These are phyloP conservation scores for Chrysodeixis includens DNA, from an alignment of 2,888 invertebrate genomes.

Conservation along the genomic window DNA sequence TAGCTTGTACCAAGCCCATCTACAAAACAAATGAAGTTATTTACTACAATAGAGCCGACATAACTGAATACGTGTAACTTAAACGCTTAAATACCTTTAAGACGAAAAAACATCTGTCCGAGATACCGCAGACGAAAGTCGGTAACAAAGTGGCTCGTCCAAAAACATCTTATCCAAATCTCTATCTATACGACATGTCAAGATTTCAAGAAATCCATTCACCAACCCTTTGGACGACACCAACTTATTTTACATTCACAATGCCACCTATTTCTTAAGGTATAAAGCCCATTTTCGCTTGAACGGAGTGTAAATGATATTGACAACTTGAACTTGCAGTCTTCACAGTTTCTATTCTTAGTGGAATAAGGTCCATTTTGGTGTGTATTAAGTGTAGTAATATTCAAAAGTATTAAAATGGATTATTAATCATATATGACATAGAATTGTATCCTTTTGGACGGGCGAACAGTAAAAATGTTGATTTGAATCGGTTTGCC, in stretches of 20 bases:
- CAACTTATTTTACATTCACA: constrained; percentile 17
- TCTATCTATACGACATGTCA: constrained; percentile 66
- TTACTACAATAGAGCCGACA: not conserved
- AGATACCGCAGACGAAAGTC: constrained; percentile 18
- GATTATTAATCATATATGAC: constrained; percentile 74
- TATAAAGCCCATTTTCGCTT: constrained; percentile 29
- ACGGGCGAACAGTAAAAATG: constrained; percentile 49
- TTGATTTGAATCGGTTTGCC: constrained; percentile 55
- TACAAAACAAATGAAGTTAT: too few relatives aligned
- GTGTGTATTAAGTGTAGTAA: constrained; percentile 2
- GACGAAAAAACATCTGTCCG: constrained; percentile 10
- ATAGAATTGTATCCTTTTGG: constrained; percentile 54
- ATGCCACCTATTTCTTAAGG: not conserved
- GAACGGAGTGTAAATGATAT: constrained; percentile 8
- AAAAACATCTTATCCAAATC: constrained; percentile 64
- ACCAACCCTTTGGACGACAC: constrained; percentile 49
- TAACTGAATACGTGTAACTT: not conserved
- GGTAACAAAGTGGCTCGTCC: constrained; percentile 43
- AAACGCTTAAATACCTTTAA: not conserved
- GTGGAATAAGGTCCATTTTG: constrained; percentile 22
- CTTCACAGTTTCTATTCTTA: constrained; percentile 12
- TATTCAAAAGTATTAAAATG: constrained; percentile 41
- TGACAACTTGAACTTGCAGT: constrained; percentile 15
- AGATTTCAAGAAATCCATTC: constrained; percentile 64
- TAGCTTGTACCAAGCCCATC: too few relatives aligned